phyloP scores from a whole-genome alignment of 2,888 invertebrate genomes.

The Odontothrips loti region DNA sequence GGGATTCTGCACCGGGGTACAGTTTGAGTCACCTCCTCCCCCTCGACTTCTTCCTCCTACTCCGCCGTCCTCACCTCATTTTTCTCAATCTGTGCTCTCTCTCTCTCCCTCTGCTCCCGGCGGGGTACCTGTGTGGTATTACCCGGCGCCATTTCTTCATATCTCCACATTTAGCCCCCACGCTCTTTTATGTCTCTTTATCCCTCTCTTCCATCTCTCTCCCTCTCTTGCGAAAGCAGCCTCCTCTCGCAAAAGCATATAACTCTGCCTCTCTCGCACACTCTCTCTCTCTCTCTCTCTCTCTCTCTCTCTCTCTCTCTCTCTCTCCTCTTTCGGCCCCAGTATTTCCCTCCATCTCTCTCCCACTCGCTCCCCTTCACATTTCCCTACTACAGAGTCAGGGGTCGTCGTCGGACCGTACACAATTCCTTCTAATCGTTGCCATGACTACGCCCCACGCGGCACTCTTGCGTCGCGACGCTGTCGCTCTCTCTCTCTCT shows the following conservation, averaged over 20 bases:
- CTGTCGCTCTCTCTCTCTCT: not conserved
- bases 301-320: not conserved
- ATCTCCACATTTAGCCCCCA: conserved; percentile 12
- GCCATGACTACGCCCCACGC: not conserved
- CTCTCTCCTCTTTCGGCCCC: not conserved
- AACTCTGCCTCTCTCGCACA: not conserved
- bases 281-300: not conserved
- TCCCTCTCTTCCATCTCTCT: not conserved
- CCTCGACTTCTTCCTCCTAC: not conserved
- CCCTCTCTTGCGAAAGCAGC: not conserved
- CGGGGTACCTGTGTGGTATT: conserved; percentile 14
- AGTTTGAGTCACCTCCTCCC: not conserved
- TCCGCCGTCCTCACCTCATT: not conserved
- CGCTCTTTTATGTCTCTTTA: not conserved
- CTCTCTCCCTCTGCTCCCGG: not conserved
- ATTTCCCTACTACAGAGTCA: conserved; percentile 12
- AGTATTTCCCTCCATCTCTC: not conserved
- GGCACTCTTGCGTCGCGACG: not conserved
- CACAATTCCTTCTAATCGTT: conserved; percentile 25
- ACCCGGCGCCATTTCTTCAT: not conserved
- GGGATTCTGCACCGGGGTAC: too few relatives aligned
- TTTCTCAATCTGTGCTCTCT: conserved; percentile 17
- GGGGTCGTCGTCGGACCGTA: conserved; percentile 19
- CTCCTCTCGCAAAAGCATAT: too few relatives aligned
- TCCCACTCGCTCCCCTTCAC: not conserved